Percentiles rank a stretch among this genome's conserved stretches.
These are phyloP conservation scores for Bovichtus diacanthus DNA, from an alignment of 2,797 vertebrate genomes.

Conservation along the genomic window DNA sequence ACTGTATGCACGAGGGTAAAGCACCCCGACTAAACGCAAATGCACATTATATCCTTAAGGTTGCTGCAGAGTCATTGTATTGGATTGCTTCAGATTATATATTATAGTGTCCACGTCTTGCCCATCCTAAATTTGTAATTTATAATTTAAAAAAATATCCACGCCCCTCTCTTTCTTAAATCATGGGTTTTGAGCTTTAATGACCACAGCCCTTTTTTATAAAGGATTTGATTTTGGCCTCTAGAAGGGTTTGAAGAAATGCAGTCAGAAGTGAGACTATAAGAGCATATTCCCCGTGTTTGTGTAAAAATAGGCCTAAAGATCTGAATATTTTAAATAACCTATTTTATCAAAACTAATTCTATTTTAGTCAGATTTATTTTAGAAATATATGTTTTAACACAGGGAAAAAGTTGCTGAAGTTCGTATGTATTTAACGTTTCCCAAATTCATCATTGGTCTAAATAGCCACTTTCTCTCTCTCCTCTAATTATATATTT, in stretches of 20 bases:
- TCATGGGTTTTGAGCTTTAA: neutral
- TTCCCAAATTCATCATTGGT: neutral
- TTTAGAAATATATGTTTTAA: neutral
- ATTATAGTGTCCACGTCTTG: neutral
- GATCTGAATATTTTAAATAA: neutral
- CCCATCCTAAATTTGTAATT: neutral
- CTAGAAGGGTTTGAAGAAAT: neutral
- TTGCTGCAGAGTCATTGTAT: neutral
- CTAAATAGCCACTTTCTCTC: neutral
- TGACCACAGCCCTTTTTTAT: neutral
- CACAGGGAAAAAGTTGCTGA: neutral
- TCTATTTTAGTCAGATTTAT: neutral
- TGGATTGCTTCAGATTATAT: neutral
- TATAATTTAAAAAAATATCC: neutral
- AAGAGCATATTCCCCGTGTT: neutral
- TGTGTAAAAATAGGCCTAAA: neutral
- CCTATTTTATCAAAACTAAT: neutral
- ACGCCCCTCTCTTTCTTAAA: neutral
- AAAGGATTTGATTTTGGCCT: neutral
- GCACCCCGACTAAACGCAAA: neutral
- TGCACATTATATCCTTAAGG: neutral
- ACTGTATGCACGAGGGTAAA: neutral
- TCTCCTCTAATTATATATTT: slow-evolving; percentile 13
- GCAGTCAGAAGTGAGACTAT: neutral
- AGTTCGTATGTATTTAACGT: neutral